phyloP scores from a whole-genome alignment of 2,888 invertebrate species.

The Eupithecia abbreviata region DNA sequence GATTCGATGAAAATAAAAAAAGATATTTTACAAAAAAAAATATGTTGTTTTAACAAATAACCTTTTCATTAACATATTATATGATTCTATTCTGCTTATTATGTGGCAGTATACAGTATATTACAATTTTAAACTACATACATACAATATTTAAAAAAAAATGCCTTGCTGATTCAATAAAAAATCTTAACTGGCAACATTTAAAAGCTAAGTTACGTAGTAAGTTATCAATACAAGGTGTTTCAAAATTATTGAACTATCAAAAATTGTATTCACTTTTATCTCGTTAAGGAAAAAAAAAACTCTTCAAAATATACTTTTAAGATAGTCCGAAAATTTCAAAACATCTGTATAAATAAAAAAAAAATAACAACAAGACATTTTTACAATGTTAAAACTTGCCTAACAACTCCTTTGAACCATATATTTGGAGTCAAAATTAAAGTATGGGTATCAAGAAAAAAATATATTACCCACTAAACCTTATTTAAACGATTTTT shows the following conservation, averaged over 20 bases:
- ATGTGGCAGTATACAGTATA: slow-evolving; percentile 55
- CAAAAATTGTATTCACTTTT: neutral
- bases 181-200: slow-evolving; percentile 40
- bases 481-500: slow-evolving; percentile 30
- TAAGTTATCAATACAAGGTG: slow-evolving; percentile 16
- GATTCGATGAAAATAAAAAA: slow-evolving; percentile 56
- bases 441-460: slow-evolving; percentile 31
- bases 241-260: slow-evolving; percentile 2
- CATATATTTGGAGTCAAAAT: slow-evolving; percentile 33
- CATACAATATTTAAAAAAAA: slow-evolving; percentile 38
- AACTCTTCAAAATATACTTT: neutral
- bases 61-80: slow-evolving; percentile 43
- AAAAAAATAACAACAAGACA: slow-evolving; percentile 37
- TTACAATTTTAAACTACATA: slow-evolving; percentile 47
- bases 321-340: slow-evolving; percentile 4
- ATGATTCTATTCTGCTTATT: slow-evolving; percentile 47
- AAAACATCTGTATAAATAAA: slow-evolving; percentile 6
- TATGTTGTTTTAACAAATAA: slow-evolving; percentile 55
- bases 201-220: slow-evolving; percentile 35
- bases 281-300: neutral
- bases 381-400: slow-evolving; percentile 32
- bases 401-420: slow-evolving; percentile 30
- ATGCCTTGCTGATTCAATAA: slow-evolving; percentile 35
- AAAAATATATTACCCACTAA: slow-evolving; percentile 41
- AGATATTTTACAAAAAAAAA: slow-evolving; percentile 59